These are phyloP conservation scores for Spea multiplicata DNA, from an alignment of 2,113 vertebrate genomes.

Conservation along the genomic window DNA sequence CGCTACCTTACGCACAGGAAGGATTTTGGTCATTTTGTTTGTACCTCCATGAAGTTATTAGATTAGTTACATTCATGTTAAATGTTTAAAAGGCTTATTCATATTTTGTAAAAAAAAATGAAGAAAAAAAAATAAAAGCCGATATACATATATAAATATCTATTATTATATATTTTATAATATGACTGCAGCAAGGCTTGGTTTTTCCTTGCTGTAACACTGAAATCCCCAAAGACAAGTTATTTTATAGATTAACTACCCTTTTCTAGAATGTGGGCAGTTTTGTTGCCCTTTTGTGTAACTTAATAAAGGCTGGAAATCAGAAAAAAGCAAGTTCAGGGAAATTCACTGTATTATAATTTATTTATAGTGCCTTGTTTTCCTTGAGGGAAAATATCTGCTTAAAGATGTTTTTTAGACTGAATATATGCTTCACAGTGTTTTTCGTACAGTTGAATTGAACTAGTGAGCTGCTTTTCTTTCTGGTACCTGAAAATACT, in stretches of 20 bases:
- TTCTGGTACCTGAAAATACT: constrained; percentile 83
- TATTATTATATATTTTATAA: constrained; percentile 80
- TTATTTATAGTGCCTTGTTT: constrained; percentile 99
- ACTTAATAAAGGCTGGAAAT: constrained; percentile 91
- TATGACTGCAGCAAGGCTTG: constrained; percentile 75
- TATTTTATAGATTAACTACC: constrained; percentile 81
- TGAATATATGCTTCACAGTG: constrained; percentile 94
- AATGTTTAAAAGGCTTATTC: constrained; percentile 69
- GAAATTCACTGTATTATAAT: constrained; percentile 99
- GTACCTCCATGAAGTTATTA: constrained; percentile 87
- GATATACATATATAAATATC: constrained; percentile 66
- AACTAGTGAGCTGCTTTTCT: constrained; percentile 85
- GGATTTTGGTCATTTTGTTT: constrained; percentile 78
- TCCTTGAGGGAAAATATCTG: constrained; percentile 98
- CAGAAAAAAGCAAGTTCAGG: constrained; percentile 96
- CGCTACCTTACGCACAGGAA: constrained; percentile 79
- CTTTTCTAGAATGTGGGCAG: constrained; percentile 77
- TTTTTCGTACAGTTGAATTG: constrained; percentile 89
- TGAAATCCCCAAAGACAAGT: constrained; percentile 76
- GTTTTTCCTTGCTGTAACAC: constrained; percentile 82
- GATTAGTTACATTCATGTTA: constrained; percentile 72
- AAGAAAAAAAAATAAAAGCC: constrained; percentile 62
- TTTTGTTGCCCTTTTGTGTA: constrained; percentile 83
- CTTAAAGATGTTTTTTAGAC: constrained; percentile 91
- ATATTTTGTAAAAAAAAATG: constrained; percentile 73